Percentiles rank a stretch among this genome's conserved stretches.
phyloP scores from a whole-genome alignment of 1,140 invertebrate species.

The Drosophila aff. region DNA sequence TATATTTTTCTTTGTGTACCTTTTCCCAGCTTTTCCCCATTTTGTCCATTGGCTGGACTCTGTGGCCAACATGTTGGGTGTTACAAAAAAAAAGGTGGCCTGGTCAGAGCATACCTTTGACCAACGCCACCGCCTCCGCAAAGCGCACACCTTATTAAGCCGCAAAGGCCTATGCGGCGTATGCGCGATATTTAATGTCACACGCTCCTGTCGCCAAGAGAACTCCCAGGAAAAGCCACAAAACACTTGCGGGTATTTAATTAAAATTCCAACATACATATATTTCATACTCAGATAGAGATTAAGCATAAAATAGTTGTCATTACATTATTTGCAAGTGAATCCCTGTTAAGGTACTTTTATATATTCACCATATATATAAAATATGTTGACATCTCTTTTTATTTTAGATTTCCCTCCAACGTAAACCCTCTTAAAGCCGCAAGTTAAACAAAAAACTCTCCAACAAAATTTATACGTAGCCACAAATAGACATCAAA shows the following conservation, averaged over 20 bases:
- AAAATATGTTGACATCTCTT: background rate
- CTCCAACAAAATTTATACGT: slow-evolving; percentile 6
- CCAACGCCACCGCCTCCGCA: slow-evolving; percentile 9
- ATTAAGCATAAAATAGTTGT: too few relatives aligned
- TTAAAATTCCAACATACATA: background rate
- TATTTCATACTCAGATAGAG: background rate
- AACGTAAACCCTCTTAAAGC: slow-evolving; percentile 40
- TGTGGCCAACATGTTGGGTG: slow-evolving; percentile 49
- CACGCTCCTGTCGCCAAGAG: background rate
- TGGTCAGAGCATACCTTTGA: slow-evolving; percentile 36
- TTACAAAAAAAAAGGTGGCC: slow-evolving; percentile 58
- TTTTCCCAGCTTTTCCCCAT: background rate
- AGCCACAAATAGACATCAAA: slow-evolving; percentile 78
- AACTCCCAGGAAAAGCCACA: background rate
- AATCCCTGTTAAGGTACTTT: too few relatives aligned
- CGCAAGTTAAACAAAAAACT: slow-evolving; percentile 50
- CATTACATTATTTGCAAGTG: too few relatives aligned
- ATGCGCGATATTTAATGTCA: slow-evolving; percentile 59
- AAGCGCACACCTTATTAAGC: slow-evolving; percentile 39
- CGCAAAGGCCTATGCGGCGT: slow-evolving; percentile 52
- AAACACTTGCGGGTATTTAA: background rate
- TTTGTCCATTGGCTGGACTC: slow-evolving; percentile 1
- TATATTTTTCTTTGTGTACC: background rate
- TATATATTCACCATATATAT: background rate
- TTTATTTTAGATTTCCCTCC: background rate